Base-by-base conservation (phyloP, 2,797 vertebrate genomes). In the Hippoglossus hippoglossus region DNA sequence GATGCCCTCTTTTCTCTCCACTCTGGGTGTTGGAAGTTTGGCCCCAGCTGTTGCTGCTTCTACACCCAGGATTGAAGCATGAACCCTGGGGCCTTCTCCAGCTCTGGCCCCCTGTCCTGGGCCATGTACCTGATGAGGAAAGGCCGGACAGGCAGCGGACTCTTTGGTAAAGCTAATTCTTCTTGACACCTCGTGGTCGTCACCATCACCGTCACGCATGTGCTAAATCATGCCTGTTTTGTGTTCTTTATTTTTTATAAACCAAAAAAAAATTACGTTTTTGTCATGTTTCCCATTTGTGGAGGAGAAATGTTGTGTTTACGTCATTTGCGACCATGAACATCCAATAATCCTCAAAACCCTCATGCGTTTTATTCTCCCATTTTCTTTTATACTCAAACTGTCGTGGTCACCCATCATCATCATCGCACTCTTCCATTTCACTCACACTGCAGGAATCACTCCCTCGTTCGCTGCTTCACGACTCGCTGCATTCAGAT, bases 41-140 rank as follows among this genome's bases (percentile, higher is more conserved):
- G 24, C 63, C 56, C 71, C 70, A 68, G 73, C 58, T 39, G 44
- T 63, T 50, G 61, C 52, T 64, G 59, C 41, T 41, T 63, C 46
- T 36, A 3, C 66, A 70, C 62, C 73, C 59, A 68, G 80, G 83
- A 87, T 21, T 15, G 68, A 73, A 69, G 66, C 50, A 95, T 96
- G 95, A 96, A 95, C 87, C 54, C 86, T 0, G 91, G 88, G 54
- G 86, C 89, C 4, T 91, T 94, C 63, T 83, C 82, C 71, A 59
- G 90, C 72, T 86, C 94, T 0, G 78, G 92, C 19, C 89, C 94
- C 3, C 75, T 94, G 52, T 94, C 94, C 39, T 95, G 94, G 94
- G 93, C 94, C 73, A 80, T 94, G 94, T 95, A 95, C 88, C 88
- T 96, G 88, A 93, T 94, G 95, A 94, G 92, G 88, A 94, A 94